Base-by-base conservation (phyloP, 1,140 invertebrate species). In the Drosophila mayri region DNA sequence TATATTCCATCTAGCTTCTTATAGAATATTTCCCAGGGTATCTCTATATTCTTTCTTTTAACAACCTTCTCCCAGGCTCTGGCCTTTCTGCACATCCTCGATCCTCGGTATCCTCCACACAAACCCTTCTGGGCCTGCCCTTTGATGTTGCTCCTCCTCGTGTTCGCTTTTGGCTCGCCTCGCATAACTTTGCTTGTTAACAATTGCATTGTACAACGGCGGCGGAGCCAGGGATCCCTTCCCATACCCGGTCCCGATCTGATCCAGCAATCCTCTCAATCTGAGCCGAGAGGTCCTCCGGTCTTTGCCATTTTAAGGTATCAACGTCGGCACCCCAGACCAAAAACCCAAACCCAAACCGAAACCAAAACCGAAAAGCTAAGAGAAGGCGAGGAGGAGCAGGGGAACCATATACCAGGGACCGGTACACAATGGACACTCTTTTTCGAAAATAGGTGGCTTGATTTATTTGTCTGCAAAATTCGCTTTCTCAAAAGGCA, bases 381-480 rank as follows among this genome's bases (percentile, higher is more conserved):
- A 11, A 32, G 49, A 49, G 46, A 10, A n/a, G 46, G 22, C 14
- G 25, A 50, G 64, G 28, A 5, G 49, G 28, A 38, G 20, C 11
- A 61, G 14, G 14, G 44, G 18, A 14, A 22, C 4, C 54, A 65
- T 62, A 65, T 49, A 55, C 70, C 73, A 43, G 41, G 37, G 66
- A 70, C 66, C 63, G 76, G 78, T 46, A 86, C 78, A 87, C 85
- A 90, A 90, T 90, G 85, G 85, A 84, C 85, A 90, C 85, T 90
- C 85, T 76, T 76, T 67, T 76, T 52, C 63, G 84, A 70, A 81
- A 81, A 84, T 84, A 91, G 90, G 90, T 91, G 90, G 81, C 85
- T 91, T 91, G 90, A 91, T 91, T 91, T 91, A 91, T 91, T 91
- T 91, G 90, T 91, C 90, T 91, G 90, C 81, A 81, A 87, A 87